Percentiles rank a stretch among this genome's conserved stretches.
These are phyloP conservation scores for Trichechus manatus DNA, from an alignment of 2,113 vertebrate genomes.

Conservation along the genomic window DNA sequence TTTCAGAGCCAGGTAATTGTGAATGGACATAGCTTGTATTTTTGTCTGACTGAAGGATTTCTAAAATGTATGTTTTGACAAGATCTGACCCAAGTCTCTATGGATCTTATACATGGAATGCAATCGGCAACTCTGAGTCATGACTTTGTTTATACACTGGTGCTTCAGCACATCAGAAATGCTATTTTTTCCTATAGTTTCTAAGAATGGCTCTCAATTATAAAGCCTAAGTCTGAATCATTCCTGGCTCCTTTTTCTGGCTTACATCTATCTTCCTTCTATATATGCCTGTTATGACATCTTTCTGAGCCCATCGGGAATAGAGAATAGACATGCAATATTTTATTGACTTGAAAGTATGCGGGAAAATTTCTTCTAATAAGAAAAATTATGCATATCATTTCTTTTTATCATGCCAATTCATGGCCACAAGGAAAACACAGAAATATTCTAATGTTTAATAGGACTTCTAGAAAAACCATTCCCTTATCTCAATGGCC, in stretches of 20 bases:
- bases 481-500: neutral
- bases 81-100: constrained; percentile 52
- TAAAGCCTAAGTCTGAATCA: constrained; percentile 64
- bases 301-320: constrained; percentile 64
- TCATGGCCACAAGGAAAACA: neutral
- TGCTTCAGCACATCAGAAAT: constrained; percentile 73
- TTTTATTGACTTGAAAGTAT: constrained; percentile 71
- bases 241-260: constrained; percentile 69
- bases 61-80: constrained; percentile 68
- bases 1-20: constrained; percentile 45
- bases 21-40: constrained; percentile 32
- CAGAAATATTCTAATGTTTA: constrained; percentile 33
- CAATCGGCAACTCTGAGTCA: constrained; percentile 73
- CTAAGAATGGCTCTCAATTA: constrained; percentile 80
- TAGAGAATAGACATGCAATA: constrained; percentile 53
- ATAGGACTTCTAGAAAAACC: constrained; percentile 31
- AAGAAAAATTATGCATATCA: constrained; percentile 46
- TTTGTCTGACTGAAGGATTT: constrained; percentile 54
- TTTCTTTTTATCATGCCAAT: constrained; percentile 53
- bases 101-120: constrained; percentile 62
- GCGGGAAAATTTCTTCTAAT: constrained; percentile 45
- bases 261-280: constrained; percentile 53
- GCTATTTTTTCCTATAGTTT: constrained; percentile 58
- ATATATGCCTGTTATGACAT: constrained; percentile 61
- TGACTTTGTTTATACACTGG: constrained; percentile 77